These are phyloP conservation scores for Gibbula magus DNA, from an alignment of 2,888 invertebrate species.

Conservation along the genomic window DNA sequence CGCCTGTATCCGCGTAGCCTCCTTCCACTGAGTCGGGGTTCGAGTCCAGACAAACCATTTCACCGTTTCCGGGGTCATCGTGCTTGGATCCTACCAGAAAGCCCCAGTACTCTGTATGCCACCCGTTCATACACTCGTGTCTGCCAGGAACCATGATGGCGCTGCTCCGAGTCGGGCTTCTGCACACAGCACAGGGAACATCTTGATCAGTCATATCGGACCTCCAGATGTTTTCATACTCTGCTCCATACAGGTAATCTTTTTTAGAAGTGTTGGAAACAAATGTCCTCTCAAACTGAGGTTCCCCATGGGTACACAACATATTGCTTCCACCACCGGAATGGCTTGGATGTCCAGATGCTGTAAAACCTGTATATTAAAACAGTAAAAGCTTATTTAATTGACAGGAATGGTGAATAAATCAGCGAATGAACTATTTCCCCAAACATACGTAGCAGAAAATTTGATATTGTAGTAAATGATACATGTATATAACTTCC, in stretches of 20 bases:
- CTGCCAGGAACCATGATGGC: not conserved
- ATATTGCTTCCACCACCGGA: not conserved
- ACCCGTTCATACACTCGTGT: slow-evolving; percentile 6
- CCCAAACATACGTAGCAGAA: too few species aligned
- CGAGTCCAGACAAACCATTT: not conserved
- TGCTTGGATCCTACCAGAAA: not conserved
- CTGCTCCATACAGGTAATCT: not conserved
- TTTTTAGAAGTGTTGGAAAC: not conserved
- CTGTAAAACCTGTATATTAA: not conserved
- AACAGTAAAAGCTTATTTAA: too few species aligned
- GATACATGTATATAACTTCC: too few species aligned
- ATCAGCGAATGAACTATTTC: too few species aligned
- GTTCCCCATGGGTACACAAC: not conserved
- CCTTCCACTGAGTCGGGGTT: not conserved
- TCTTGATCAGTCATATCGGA: not conserved
- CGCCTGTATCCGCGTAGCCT: not conserved
- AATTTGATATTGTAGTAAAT: too few species aligned
- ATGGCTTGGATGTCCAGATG: not conserved
- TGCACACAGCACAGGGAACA: not conserved
- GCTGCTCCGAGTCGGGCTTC: not conserved
- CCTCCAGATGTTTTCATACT: not conserved
- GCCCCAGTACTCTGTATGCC: not conserved
- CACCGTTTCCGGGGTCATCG: not conserved
- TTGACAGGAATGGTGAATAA: too few species aligned
- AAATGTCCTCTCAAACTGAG: not conserved